Evolutionary conservation across 2,113 vertebrate genomes (phyloP), one percentile per base, ranked within the genome.

Genomic region (Oenanthe oenanthe): DNA sequence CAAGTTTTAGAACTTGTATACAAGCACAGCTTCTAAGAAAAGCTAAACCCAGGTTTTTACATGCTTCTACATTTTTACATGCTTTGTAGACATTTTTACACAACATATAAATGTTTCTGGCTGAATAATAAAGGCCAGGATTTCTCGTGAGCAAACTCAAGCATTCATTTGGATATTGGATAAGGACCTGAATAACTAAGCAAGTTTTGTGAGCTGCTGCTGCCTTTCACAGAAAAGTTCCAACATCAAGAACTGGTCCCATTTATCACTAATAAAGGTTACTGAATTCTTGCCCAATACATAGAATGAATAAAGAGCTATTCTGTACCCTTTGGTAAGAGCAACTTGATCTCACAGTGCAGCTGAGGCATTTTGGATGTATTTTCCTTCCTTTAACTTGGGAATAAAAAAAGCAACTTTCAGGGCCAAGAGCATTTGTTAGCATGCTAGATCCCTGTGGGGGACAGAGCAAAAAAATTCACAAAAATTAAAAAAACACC

Each of bases 281-380:
- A 79, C 54, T 57, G 71, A 95, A 91, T 61, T 82, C 81, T 68
- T 92, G 75, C 54, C 67, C 51, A 76, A 83, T 20, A 81, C 42
- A 57, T 1, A 20, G 54, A 87, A 63, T 0, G 1, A 93, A 91
- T 65, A 34, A 82, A 82, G 48, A 82, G 20, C 62, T 66, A 38
- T 65, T 91, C 34, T 84, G 36, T 48, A 31, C 5, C 10, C 36
- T 78, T 60, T 57, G 48, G 32, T 71, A 89, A 29, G 4, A 79
- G 36, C 66, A 85, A 91, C 48, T 87, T 3, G 7, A 72, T 63
- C 68, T 86, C 47, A 67, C 36, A 78, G 68, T 42, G 32, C 40
- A 89, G 48, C 26, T 81, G 48, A 84, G 34, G 43, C 18, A 76
- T 50, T 66, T 62, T 62, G 45, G 31, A 62, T 43, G 6, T 22